Base-by-base conservation (phyloP, 1,140 invertebrate genomes). In the Drosophila sechellia region DNA sequence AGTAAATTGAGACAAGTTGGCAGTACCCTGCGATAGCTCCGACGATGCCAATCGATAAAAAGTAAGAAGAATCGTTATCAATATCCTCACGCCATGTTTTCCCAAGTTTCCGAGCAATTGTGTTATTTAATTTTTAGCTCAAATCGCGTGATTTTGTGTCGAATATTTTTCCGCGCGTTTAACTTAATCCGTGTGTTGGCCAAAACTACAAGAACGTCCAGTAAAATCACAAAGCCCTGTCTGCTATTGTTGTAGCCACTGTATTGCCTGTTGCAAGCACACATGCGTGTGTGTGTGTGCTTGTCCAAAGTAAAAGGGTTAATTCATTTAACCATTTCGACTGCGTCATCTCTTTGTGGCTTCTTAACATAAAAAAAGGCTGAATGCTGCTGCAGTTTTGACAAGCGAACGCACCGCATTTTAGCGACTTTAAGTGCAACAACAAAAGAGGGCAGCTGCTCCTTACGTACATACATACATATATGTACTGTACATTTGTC, bases 221-320 rank as follows among this genome's bases (percentile, higher is more conserved):
- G 52, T 46, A 74, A 85, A 69, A 80, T 70, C 68, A 59, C 85
- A 85, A 85, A 85, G 74, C 81, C 65, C 64, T 77, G 76, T 57
- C 45, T 31, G 40, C 43, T 15, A 39, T 70, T 81, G 45, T 73
- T 73, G 70, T 65, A 53, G 72, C 58, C 72, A 80, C 66, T 56
- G 71, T 45, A 17, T 45, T 45, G 17, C 42, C 42, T 11, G 42
- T 20, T 45, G 42, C 42, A 43, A 11, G 31, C 31, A 31, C 31
- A 31, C 6, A 0, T 17, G 17, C 10, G 27, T 31, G 5, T 39
- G 37, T 43, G 15, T 43, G 15, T 43, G 42, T 4, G 15, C 27
- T 39, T 83, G 54, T 55, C 64, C 84, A 90, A 89, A 89, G 84
- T 89, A 89, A 89, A 89, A 89, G 84, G 84, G 84, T 89, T 89